Percentiles rank a stretch among this genome's conserved stretches.
These are phyloP conservation scores for Anastatus disparis DNA, from an alignment of 1,140 invertebrate species.

Conservation along the genomic window DNA sequence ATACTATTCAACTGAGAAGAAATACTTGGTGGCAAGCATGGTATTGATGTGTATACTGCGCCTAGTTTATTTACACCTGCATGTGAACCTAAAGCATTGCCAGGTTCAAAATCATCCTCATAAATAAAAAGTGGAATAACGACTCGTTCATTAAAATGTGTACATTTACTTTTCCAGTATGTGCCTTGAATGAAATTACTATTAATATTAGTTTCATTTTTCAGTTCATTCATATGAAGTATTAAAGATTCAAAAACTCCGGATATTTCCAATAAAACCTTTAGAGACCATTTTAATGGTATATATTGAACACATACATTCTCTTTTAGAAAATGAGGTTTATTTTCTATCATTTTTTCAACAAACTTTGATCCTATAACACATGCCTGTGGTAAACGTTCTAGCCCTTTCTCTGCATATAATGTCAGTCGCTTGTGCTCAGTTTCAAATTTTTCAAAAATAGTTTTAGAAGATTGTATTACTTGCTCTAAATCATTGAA, in stretches of 20 bases:
- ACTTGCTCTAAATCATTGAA: no score
- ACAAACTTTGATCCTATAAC: neutral
- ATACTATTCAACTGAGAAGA: conserved; percentile 11
- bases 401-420: no score
- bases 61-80: conserved; percentile 2
- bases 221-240: neutral
- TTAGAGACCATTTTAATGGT: conserved; percentile 65
- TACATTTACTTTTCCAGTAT: neutral
- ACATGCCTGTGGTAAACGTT: no score
- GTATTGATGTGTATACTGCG: neutral
- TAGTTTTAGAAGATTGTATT: no score
- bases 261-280: conserved; percentile 5
- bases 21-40: conserved; percentile 13
- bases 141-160: neutral
- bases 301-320: neutral
- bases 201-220: neutral
- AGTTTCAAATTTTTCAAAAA: no score
- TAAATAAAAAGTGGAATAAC: neutral
- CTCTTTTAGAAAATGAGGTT: neutral
- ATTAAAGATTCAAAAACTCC: neutral
- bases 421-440: no score
- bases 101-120: conserved; percentile 8
- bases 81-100: conserved; percentile 8
- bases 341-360: neutral
- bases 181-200: conserved; percentile 14